phyloP scores from a whole-genome alignment of 2,888 invertebrate species.

The Meiosimyza decipiens region DNA sequence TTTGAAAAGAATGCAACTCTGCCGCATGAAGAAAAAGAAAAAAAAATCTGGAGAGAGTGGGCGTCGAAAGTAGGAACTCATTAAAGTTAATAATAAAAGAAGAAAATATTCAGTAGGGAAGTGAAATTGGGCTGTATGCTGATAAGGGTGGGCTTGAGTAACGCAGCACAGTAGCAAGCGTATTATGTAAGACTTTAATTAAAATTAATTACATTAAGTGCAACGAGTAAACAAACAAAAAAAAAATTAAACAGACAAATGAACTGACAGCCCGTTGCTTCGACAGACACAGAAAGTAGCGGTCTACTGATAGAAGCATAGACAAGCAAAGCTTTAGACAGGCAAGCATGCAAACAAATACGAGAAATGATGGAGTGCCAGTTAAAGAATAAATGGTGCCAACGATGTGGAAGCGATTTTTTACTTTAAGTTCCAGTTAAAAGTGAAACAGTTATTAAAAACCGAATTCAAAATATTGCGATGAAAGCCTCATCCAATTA shows the following conservation, averaged over 20 bases:
- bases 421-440: no score
- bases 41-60: background rate
- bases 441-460: no score
- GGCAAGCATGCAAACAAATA: slow-evolving; percentile 6
- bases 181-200: slow-evolving; percentile 64
- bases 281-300: background rate
- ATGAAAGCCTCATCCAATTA: no score
- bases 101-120: background rate
- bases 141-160: no score
- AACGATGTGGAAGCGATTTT: no score
- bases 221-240: slow-evolving; percentile 54
- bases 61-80: slow-evolving; percentile 27
- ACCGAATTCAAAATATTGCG: no score
- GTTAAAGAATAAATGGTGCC: no score
- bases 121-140: background rate
- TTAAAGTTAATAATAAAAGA: slow-evolving; percentile 28
- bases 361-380: no score
- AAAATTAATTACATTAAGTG: slow-evolving; percentile 66
- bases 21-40: background rate
- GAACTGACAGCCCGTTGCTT: background rate
- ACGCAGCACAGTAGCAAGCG: background rate
- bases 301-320: background rate
- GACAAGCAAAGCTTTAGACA: background rate
- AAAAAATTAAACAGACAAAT: slow-evolving; percentile 12
- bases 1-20: slow-evolving; percentile 22